Conservation (phyloP, 2,888 invertebrate species). For the Noctua janthe region DNA sequence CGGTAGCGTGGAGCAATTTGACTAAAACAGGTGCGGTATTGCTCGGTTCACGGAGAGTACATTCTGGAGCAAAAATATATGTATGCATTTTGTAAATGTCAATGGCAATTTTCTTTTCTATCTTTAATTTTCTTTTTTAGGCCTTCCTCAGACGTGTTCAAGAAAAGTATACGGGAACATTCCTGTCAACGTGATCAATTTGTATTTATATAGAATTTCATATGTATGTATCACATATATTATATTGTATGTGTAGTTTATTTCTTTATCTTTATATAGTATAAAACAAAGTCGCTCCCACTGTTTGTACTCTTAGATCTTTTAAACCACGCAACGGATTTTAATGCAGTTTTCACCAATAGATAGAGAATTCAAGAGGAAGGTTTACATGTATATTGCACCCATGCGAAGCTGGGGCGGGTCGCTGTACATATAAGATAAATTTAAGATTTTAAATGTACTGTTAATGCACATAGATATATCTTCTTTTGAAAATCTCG, state of each 20-base stretch:
- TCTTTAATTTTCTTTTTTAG: not conserved
- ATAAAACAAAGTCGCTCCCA: no score
- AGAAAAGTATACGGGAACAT: not conserved
- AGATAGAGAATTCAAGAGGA: no score
- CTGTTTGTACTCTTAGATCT: no score
- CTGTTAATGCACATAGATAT: not conserved
- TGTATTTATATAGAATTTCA: not conserved
- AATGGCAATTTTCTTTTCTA: not conserved
- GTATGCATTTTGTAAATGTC: constrained; percentile 6
- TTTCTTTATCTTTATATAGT: not conserved
- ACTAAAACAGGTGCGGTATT: constrained; percentile 81
- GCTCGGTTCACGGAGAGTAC: constrained; percentile 53
- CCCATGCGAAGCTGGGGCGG: no score
- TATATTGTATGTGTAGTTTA: not conserved
- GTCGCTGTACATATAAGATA: not conserved
- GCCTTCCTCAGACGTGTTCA: not conserved
- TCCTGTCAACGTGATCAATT: not conserved
- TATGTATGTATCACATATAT: no score
- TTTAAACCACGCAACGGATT: no score
- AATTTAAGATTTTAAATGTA: not conserved
- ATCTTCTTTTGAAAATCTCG: not conserved
- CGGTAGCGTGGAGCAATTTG: constrained; percentile 83
- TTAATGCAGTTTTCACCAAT: no score
- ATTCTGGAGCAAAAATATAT: not conserved
- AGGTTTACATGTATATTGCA: no score